These are phyloP conservation scores for Calidris pugnax DNA, from an alignment of 2,113 vertebrate species.

Conservation along the genomic window DNA sequence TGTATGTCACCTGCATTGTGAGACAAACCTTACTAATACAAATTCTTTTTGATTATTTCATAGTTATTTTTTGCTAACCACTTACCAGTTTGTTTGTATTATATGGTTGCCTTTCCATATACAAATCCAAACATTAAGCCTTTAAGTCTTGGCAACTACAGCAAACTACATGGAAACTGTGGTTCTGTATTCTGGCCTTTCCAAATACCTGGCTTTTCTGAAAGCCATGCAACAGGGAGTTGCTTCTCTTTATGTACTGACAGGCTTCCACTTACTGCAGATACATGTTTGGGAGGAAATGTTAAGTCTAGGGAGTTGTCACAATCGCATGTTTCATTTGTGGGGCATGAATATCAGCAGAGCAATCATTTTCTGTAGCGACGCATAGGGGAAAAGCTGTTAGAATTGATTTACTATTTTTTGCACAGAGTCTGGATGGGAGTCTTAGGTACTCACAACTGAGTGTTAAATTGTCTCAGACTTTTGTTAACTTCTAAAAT, in stretches of 20 bases:
- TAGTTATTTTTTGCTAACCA: not conserved
- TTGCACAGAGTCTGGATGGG: not conserved
- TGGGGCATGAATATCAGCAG: not conserved
- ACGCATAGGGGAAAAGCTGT: not conserved
- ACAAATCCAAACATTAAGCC: not conserved
- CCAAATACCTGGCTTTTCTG: not conserved
- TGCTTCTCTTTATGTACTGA: not conserved
- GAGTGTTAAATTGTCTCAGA: not conserved
- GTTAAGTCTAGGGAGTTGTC: not conserved
- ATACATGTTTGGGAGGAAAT: not conserved
- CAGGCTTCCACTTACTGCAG: not conserved
- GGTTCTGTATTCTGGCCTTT: not conserved
- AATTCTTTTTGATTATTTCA: not conserved
- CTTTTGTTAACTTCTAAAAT: not conserved
- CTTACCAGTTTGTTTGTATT: not conserved
- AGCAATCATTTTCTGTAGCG: not conserved
- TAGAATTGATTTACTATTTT: not conserved
- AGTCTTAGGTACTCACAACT: not conserved
- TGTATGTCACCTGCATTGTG: not conserved
- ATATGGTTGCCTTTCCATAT: rapidly evolving
- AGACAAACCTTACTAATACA: not conserved
- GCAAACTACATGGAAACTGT: not conserved
- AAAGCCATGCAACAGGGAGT: not conserved
- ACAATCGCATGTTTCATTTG: not conserved
- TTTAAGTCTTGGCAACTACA: not conserved